These are phyloP conservation scores for Apodemus sylvaticus DNA, from an alignment of 2,113 vertebrate species.

Conservation along the genomic window DNA sequence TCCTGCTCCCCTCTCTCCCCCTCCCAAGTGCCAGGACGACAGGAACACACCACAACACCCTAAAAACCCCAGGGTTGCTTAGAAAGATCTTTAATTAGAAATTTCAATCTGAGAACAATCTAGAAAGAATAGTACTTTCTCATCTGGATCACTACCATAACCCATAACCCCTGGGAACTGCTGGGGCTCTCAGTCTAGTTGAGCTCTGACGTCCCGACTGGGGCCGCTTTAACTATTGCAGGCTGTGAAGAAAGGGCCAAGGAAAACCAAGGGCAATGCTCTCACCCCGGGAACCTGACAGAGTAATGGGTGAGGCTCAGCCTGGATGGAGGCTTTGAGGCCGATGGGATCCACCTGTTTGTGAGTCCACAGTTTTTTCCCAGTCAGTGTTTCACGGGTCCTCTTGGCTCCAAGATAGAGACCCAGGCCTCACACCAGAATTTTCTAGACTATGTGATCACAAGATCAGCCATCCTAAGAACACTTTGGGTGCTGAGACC, in stretches of 20 bases:
- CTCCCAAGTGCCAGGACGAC: background rate
- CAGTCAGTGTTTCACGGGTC: background rate
- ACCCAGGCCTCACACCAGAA: background rate
- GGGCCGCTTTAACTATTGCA: background rate
- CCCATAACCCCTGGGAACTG: no score
- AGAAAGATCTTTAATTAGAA: background rate
- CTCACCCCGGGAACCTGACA: background rate
- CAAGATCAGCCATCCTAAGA: background rate
- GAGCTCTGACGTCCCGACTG: background rate
- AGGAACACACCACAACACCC: background rate
- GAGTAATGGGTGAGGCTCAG: background rate
- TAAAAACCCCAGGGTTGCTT: background rate
- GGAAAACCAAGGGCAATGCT: background rate
- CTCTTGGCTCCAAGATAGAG: background rate
- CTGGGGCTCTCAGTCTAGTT: accelerated
- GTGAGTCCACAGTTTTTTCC: background rate
- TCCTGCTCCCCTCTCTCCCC: no score
- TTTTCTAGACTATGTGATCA: background rate
- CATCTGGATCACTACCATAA: background rate
- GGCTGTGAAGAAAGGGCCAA: no score
- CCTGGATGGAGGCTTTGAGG: background rate
- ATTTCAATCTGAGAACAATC: background rate
- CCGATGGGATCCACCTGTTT: background rate
- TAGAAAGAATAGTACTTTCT: background rate
- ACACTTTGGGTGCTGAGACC: background rate